Evolutionary conservation across 2,113 vertebrate species (phyloP), one percentile per base, ranked within the genome.

Genomic region (Rhabdornis inornatus): DNA sequence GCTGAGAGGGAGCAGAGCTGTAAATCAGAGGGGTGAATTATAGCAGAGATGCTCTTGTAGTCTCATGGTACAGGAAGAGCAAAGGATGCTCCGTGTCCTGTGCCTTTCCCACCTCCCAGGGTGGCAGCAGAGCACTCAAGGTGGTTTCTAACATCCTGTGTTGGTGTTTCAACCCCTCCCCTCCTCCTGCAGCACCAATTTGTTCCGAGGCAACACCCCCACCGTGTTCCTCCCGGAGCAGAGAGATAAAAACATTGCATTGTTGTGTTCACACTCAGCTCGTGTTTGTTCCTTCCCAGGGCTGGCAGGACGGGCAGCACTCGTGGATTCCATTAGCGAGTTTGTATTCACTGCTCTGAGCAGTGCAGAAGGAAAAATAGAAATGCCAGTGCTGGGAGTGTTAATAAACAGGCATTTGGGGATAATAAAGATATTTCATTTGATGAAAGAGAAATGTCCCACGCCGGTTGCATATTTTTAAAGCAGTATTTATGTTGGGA

Each of bases 401-500:
- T 45, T 66, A 50, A 49, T 76, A 39, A 61, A 50, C 37, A 77
- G 39, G 39, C 72, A 30, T 37, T 50, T 39, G 90, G 49, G 85
- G 47, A 86, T 63, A 95, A 96, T 66, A 63, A 74, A 70, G 52
- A 28, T 50, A 45, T 30, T 93, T 88, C 77, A 71, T 14, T 77
- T 37, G 55, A 66, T 39, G 71, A 61, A 90, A 86, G 90, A 81
- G 45, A 50, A 95, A 88, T 17, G 71, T 59, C 70, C 71, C 64
- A 27, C 2, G 21, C 27, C 1, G 24, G 28, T 35, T 72, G 77
- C 9, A 3, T 49, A 20, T 88, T 94, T 92, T 93, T 47, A 81
- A 86, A 81, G 64, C 59, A 77, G 78, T 95, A 89, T 96, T 97
- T 94, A 88, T 70, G 28, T 6, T 4, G 9, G 33, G 47, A 81